Base-by-base conservation (phyloP, 2,797 vertebrate genomes). In the Galaxias olidus region DNA sequence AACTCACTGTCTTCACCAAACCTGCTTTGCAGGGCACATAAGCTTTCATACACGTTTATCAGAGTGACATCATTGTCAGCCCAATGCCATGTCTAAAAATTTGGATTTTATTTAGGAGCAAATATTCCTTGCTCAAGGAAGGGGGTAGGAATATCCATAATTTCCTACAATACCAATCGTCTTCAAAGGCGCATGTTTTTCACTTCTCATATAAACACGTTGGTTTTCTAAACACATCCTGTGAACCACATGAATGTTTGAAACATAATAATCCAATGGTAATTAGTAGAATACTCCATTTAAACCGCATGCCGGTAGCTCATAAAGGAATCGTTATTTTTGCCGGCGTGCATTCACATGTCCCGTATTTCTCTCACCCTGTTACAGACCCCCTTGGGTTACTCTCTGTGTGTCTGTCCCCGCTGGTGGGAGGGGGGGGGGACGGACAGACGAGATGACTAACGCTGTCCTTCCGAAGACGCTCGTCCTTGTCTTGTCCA, bases 21-120 rank as follows among this genome's bases (percentile, higher is more conserved):
- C 84, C 86, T 73, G 66, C 81, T 85, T 86, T 87, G 83, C 78
- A 81, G 78, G 67, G 76, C 69, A 60, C 63, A 74, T 69, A 65
- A 55, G 69, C 74, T 86, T 84, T 86, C 78, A 86, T 87, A 82
- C 74, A 84, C 81, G 82, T 87, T 84, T 76, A 75, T 68, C 75
- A 81, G 65, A 71, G 80, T 85, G 75, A 75, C 75, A 73, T 90
- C 88, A 91, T 90, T 84, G 84, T 88, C 86, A 84, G 82, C 79
- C 75, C 80, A 79, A 84, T 87, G 83, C 88, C 82, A 82, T 73
- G 74, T 84, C 83, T 84, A 68, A 71, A 76, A 79, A 70, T 77
- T 69, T 82, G 75, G 70, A 66, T 82, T 84, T 89, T 65, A 49
- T 84, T 78, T 68, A 75, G 17, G 59, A 55, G 60, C 76, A 87